Evolutionary conservation across 2,113 vertebrate genomes (phyloP).

Genomic region (Pluvialis apricaria): DNA sequence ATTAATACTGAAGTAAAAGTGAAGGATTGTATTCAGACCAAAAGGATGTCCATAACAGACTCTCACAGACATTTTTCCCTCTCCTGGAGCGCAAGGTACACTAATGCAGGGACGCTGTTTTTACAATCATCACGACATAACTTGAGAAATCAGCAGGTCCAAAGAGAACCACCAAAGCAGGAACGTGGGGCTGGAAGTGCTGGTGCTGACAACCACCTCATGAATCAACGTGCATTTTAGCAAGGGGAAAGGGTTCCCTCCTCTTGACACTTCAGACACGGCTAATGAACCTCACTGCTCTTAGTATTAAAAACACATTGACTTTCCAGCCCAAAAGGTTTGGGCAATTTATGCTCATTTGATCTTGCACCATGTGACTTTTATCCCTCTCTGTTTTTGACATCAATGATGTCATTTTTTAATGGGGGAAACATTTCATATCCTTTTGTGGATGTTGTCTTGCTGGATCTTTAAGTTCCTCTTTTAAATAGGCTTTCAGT

Average conservation of each 20-base stretch:
- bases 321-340: background rate
- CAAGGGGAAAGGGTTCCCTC: background rate
- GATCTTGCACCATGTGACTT: background rate
- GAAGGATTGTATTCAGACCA: background rate
- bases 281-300: background rate
- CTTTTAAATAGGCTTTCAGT: background rate
- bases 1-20: background rate
- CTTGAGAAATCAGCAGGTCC: background rate
- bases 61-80: fast-evolving
- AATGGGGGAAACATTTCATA: background rate
- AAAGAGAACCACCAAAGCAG: background rate
- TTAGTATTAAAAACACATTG: background rate
- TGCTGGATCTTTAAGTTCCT: background rate
- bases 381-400: background rate
- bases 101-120: background rate
- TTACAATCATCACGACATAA: fast-evolving
- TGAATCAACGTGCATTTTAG: background rate
- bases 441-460: background rate
- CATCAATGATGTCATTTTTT: background rate
- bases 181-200: background rate
- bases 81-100: fast-evolving
- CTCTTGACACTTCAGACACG: background rate
- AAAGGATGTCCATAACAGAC: background rate
- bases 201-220: background rate
- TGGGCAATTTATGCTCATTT: background rate